Evolutionary conservation across 2,113 vertebrate species (phyloP).

Genomic region (Cynopterus brachyotis): DNA sequence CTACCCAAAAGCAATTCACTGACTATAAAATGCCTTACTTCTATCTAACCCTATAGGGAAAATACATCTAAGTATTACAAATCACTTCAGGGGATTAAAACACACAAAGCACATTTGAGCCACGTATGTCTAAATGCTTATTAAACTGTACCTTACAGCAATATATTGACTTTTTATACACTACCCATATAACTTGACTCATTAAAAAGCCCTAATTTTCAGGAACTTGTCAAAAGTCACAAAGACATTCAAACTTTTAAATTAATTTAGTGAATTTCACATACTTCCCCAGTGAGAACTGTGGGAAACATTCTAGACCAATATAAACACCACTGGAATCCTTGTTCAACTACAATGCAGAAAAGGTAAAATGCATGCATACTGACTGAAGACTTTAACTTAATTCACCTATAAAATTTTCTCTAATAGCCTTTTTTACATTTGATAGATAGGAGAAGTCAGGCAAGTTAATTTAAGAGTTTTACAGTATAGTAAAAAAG

Average conservation of each 20-base stretch:
- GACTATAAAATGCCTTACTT: slow-evolving; percentile 35
- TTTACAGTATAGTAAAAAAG: neutral
- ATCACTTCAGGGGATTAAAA: slow-evolving; percentile 58
- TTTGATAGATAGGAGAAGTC: neutral
- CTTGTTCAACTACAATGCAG: neutral
- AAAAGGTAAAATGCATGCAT: neutral
- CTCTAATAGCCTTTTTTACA: neutral
- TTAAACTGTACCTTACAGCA: slow-evolving; percentile 27
- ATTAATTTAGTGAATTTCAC: neutral
- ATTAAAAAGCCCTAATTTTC: slow-evolving; percentile 38
- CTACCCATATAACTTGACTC: neutral
- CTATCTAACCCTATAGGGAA: neutral
- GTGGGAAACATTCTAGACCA: neutral
- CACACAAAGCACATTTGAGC: neutral
- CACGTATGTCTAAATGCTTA: slow-evolving; percentile 24
- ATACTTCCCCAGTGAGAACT: neutral
- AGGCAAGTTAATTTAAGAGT: neutral
- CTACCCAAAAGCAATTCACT: slow-evolving; percentile 50
- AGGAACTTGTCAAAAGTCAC: slow-evolving; percentile 14
- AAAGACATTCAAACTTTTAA: slow-evolving; percentile 26
- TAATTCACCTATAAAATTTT: neutral
- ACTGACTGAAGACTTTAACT: neutral
- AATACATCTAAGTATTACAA: slow-evolving; percentile 42
- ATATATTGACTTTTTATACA: slow-evolving; percentile 27
- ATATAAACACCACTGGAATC: neutral